These are phyloP conservation scores for Falco punctatus DNA, from an alignment of 2,113 vertebrate species.

Conservation along the genomic window DNA sequence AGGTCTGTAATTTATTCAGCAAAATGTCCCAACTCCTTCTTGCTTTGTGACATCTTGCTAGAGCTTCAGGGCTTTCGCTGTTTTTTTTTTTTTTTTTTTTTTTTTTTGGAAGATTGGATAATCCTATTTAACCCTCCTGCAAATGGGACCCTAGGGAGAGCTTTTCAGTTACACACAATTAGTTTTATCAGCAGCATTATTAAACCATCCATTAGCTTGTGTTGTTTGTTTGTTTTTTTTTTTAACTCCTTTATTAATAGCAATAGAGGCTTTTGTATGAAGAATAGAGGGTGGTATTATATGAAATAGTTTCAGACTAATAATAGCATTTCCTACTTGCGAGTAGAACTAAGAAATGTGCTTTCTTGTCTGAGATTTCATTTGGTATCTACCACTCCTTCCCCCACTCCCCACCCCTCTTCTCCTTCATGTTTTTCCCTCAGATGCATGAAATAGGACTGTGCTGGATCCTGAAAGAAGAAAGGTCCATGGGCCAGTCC, in stretches of 20 bases:
- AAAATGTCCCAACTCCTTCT: background rate
- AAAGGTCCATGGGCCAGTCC: background rate
- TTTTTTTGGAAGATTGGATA: background rate
- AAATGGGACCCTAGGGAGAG: constrained; percentile 26
- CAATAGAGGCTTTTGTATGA: constrained; percentile 1
- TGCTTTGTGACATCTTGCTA: background rate
- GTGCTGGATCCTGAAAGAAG: background rate
- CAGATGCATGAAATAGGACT: background rate
- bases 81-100: background rate
- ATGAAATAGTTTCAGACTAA: constrained; percentile 1
- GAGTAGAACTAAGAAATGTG: background rate
- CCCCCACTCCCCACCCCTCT: background rate
- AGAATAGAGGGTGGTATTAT: background rate
- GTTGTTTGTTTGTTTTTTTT: background rate
- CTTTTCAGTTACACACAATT: constrained; percentile 44
- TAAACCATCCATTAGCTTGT: constrained; percentile 42
- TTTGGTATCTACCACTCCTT: background rate
- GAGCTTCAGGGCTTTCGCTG: background rate
- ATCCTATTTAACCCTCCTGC: constrained; percentile 20
- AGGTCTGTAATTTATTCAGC: constrained; percentile 3
- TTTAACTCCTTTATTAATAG: constrained; percentile 8
- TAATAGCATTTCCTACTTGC: constrained; percentile 6
- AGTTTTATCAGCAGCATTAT: constrained; percentile 51
- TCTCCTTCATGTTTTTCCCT: background rate
- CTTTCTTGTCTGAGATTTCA: background rate